Percentiles rank a stretch among this genome's conserved stretches.
Evolutionary conservation across 1,140 invertebrate genomes (phyloP).

Genomic region (Papilio machaon): DNA sequence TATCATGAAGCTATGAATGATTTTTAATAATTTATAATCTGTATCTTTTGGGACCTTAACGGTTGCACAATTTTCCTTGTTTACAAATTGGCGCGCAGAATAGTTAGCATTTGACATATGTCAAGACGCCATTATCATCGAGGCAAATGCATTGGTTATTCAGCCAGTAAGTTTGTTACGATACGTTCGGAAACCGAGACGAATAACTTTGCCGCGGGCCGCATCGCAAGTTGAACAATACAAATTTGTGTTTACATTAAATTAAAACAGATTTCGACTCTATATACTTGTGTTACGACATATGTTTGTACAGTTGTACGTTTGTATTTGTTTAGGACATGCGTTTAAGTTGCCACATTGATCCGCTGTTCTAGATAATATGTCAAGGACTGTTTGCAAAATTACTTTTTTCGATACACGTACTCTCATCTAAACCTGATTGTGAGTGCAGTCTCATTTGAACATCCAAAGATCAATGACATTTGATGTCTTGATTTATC

Average conservation of each 20-base stretch:
- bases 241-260: slow-evolving; percentile 38
- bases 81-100: slow-evolving; percentile 48
- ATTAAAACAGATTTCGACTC: slow-evolving; percentile 40
- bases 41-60: slow-evolving; percentile 6
- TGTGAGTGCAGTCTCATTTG: background rate
- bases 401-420: slow-evolving; percentile 61
- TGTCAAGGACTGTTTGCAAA: slow-evolving; percentile 76
- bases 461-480: background rate
- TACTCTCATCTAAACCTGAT: slow-evolving; percentile 33
- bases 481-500: background rate
- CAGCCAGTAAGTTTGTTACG: slow-evolving; percentile 61
- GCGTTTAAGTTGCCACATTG: slow-evolving; percentile 60
- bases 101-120: slow-evolving; percentile 52
- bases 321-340: slow-evolving; percentile 45
- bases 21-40: background rate
- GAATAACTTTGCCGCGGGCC: slow-evolving; percentile 64
- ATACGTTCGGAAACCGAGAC: slow-evolving; percentile 61
- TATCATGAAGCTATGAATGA: too few relatives aligned
- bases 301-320: slow-evolving; percentile 24
- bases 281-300: slow-evolving; percentile 35
- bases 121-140: slow-evolving; percentile 54
- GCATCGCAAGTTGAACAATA: slow-evolving; percentile 61
- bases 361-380: slow-evolving; percentile 66
- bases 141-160: slow-evolving; percentile 65
- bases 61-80: slow-evolving; percentile 35